Evolutionary conservation across 2,113 vertebrate genomes (phyloP), one percentile per base, ranked within the genome.

Genomic region (Pterocles orientalis): DNA sequence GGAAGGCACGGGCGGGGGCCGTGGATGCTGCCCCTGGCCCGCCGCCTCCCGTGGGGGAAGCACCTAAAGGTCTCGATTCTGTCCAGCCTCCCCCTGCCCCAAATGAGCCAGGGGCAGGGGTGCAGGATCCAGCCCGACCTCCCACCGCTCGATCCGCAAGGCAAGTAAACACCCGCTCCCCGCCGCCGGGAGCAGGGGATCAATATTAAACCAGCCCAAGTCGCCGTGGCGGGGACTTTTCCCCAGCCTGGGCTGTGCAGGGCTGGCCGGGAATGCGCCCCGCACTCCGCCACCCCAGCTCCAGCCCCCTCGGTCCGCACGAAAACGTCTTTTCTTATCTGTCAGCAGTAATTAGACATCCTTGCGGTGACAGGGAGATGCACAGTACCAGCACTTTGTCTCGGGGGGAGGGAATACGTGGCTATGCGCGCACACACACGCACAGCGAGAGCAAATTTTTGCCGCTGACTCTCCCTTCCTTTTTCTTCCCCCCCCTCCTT

Each of bases 281-380:
- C 36, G 25, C 54, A 8, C 51, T 53, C 50, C 7, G 20, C 50
- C 16, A n/a, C 41, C 33, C 25, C n/a, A 17, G 33, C 26, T 26
- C 33, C 17, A 47, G 61, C 36, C 84, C 25, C 45, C 51, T 70
- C 25, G 4, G 36, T 72, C 29, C 10, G 5, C 51, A n/a, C 25
- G 64, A 64, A 71, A 79, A 78, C 26, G 17, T 54, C 51, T 39
- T 50, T 73, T 86, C 64, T 86, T 43, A 26, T 90, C 88, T 76
- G 88, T 57, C 92, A 90, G 78, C 82, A 90, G 81, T 10, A 28
- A 92, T 92, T 80, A 95, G 71, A 64, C 12, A 82, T 50, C 88
- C 66, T 20, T 21, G 61, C 34, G 19, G 79, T 82, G 94, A 83
- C 79, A 87, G 64, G 29, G 64, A 39, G 92, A 53, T 54, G 60